Evolutionary conservation across 2,888 invertebrate genomes (phyloP).

Genomic region (Harpagoxenus sublaevis): DNA sequence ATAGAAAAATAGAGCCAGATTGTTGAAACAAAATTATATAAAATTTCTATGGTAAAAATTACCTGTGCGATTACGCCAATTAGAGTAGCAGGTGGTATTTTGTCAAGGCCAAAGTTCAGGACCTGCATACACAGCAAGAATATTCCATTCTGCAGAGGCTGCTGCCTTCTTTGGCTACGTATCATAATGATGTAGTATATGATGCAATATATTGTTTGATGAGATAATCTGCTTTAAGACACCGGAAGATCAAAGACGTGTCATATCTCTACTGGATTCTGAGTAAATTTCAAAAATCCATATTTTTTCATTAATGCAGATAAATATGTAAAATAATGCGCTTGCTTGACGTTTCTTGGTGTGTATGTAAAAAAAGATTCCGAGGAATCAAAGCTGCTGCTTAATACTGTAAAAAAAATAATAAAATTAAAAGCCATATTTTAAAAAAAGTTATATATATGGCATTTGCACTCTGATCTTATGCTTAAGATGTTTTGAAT

Average conservation of each 20-base stretch:
- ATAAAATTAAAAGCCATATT: not conserved
- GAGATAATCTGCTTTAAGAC: not conserved
- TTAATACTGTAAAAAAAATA: not conserved
- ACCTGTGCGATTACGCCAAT: conserved; percentile 85
- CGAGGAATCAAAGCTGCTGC: not conserved
- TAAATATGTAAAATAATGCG: not conserved
- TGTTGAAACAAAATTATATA: not conserved
- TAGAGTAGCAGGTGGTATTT: conserved; percentile 88
- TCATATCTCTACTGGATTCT: not conserved
- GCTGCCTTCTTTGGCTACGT: conserved; percentile 80
- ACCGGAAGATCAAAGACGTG: not conserved
- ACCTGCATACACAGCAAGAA: conserved; percentile 81
- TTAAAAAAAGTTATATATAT: not conserved
- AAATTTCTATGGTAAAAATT: conserved; percentile 27
- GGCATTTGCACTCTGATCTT: not conserved
- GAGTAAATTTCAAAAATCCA: not conserved
- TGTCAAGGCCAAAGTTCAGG: conserved; percentile 85
- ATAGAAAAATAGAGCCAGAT: not conserved
- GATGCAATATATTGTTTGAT: not conserved
- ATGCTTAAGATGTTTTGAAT: not conserved
- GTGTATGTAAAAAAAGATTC: not conserved
- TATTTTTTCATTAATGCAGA: not conserved
- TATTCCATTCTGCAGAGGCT: conserved; percentile 82
- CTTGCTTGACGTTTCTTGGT: not conserved
- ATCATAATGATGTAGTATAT: conserved; percentile 64